Conservation (phyloP, 1,140 invertebrate genomes). For the Leptinotarsa texana region DNA sequence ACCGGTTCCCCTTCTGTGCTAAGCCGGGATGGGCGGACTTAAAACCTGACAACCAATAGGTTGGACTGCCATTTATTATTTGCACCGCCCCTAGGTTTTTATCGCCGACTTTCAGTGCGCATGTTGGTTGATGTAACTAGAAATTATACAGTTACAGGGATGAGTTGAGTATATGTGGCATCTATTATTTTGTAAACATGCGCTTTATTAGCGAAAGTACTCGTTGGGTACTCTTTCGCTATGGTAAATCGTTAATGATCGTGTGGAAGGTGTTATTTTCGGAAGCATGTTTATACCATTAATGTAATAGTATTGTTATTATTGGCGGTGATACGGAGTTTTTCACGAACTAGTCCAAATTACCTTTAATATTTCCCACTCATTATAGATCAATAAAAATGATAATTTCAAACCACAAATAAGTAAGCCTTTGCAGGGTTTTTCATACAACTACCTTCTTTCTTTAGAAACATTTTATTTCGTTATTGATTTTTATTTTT, state of each 20-base stretch:
- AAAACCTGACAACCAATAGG: constrained; percentile 43
- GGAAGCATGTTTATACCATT: constrained; percentile 40
- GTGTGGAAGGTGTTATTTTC: constrained; percentile 49
- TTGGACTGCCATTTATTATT: constrained; percentile 49
- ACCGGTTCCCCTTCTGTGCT: constrained; percentile 52
- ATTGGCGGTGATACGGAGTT: constrained; percentile 35
- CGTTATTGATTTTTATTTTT: too few relatives aligned
- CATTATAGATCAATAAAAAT: too few relatives aligned
- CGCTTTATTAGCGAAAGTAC: constrained; percentile 51
- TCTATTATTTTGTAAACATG: constrained; percentile 54
- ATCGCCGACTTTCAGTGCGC: constrained; percentile 35
- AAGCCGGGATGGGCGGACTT: constrained; percentile 36
- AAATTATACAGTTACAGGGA: constrained; percentile 45
- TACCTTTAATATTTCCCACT: not conserved
- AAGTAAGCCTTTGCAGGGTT: too few relatives aligned
- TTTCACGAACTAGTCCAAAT: not conserved
- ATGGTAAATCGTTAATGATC: constrained; percentile 25
- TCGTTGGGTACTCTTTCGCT: constrained; percentile 31
- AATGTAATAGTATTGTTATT: constrained; percentile 36
- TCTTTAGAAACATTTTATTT: too few relatives aligned
- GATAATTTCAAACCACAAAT: too few relatives aligned
- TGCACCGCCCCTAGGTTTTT: constrained; percentile 42
- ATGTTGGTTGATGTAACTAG: constrained; percentile 36
- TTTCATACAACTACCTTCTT: too few relatives aligned
- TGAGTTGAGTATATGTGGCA: constrained; percentile 37